Evolutionary conservation across 2,113 vertebrate genomes (phyloP), one percentile per base, ranked within the genome.

Genomic region (Phaethornis superciliosus): DNA sequence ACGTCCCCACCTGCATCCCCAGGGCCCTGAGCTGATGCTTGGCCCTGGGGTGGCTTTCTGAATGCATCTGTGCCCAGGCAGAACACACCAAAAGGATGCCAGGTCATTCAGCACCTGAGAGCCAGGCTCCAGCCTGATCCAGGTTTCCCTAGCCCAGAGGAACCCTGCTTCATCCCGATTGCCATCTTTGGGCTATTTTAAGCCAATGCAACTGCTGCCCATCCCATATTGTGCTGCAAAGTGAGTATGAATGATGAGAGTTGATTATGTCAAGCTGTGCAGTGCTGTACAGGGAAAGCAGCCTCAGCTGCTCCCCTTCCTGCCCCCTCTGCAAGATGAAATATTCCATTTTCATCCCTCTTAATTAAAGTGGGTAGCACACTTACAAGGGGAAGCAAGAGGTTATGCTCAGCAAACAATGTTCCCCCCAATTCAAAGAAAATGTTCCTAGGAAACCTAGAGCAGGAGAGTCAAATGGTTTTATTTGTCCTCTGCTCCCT

Each of bases 271-370:
- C 92, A 75, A 75, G 94, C 90, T 72, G 93, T 33, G 78, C 7
- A 7, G 93, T 0, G 15, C 58, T 30, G 62, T 26, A 12, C 0
- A 6, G 2, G 64, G 33, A 64, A 60, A 80, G 82, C 12, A 27
- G 85, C 37, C 95, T 83, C 95, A 96, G 96, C 94, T 97, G 96
- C 3, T 13, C 7, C 78, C 85, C 86, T 60, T 88, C 69, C 90
- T 96, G 74, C 89, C 68, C 79, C 77, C 89, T 94, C 83, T 27
- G 89, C 70, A 85, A 28, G 85, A 77, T 52, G 83, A 81, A 93
- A 82, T 59, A 87, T 49, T 60, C 87, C 76, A 13, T 87, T 95
- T 88, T 49, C 83, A 93, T 52, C 78, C 80, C 69, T 89, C 89
- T 89, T 90, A 81, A 95, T 95, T 90, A 85, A 87, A 88, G 74